These are phyloP conservation scores for Mellivora capensis DNA, from an alignment of 2,113 vertebrate species.

Conservation along the genomic window DNA sequence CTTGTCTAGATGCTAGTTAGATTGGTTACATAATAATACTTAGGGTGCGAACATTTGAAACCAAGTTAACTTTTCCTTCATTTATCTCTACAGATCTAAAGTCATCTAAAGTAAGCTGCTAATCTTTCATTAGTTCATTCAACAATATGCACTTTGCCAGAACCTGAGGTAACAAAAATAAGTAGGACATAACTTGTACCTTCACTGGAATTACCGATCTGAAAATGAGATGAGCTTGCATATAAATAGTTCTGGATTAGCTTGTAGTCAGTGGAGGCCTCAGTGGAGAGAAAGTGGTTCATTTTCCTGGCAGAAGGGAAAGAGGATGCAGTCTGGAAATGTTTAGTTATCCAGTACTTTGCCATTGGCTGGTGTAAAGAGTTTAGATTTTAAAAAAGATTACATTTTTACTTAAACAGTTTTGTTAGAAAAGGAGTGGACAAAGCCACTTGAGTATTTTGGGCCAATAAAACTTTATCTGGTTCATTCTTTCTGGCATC, in stretches of 20 bases:
- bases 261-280: background rate
- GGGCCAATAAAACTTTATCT: conserved; percentile 60
- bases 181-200: background rate
- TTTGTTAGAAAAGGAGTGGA: conserved; percentile 49
- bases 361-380: conserved; percentile 24
- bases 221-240: background rate
- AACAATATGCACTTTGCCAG: background rate
- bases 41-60: background rate
- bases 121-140: background rate
- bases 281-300: background rate
- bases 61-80: conserved; percentile 18
- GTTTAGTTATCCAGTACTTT: conserved; percentile 53
- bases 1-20: background rate
- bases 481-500: conserved; percentile 55
- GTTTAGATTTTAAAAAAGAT: conserved; percentile 48
- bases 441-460: conserved; percentile 49
- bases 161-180: background rate
- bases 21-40: background rate
- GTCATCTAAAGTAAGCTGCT: background rate
- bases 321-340: conserved; percentile 49
- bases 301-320: conserved; percentile 36
- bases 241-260: conserved; percentile 1
- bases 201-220: background rate
- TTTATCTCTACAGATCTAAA: conserved; percentile 22
- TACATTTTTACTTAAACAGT: conserved; percentile 41